Evolutionary conservation across 2,888 invertebrate genomes (phyloP).

Genomic region (Hirtodrosophila trivittata): DNA sequence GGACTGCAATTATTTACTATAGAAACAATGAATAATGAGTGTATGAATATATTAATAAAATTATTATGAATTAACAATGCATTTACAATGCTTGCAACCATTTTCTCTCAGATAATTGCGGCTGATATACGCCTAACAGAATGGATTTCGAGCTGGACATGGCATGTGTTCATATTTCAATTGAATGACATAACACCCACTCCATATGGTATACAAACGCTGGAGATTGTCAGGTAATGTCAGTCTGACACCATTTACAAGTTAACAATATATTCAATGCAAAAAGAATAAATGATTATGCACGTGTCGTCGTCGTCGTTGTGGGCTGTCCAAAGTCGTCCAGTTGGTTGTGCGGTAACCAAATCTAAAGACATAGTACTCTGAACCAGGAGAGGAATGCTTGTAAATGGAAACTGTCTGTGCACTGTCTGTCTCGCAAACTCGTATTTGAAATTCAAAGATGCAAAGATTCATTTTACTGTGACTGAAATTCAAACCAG

Average conservation of each 20-base stretch:
- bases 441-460: not conserved
- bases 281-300: conserved; percentile 35
- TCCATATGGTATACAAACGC: conserved; percentile 8
- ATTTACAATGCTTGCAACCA: too few relatives aligned
- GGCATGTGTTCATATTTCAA: conserved; percentile 28
- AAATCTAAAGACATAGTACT: not conserved
- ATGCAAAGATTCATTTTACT: too few relatives aligned
- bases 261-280: conserved; percentile 54
- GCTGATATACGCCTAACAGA: conserved; percentile 15
- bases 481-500: too few relatives aligned
- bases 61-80: too few relatives aligned
- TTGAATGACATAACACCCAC: conserved; percentile 18
- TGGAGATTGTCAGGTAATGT: conserved; percentile 23
- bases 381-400: not conserved
- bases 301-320: conserved; percentile 28
- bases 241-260: conserved; percentile 4
- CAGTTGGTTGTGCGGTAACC: conserved; percentile 23
- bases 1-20: not conserved
- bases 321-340: conserved; percentile 24
- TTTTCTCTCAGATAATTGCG: too few relatives aligned
- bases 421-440: not conserved
- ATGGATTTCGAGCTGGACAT: conserved; percentile 18
- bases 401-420: not conserved
- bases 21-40: not conserved
- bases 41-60: not conserved